Evolutionary conservation across 2,888 invertebrate species (phyloP), one percentile per base, ranked within the genome.

Genomic region (Apotomis turbidana): DNA sequence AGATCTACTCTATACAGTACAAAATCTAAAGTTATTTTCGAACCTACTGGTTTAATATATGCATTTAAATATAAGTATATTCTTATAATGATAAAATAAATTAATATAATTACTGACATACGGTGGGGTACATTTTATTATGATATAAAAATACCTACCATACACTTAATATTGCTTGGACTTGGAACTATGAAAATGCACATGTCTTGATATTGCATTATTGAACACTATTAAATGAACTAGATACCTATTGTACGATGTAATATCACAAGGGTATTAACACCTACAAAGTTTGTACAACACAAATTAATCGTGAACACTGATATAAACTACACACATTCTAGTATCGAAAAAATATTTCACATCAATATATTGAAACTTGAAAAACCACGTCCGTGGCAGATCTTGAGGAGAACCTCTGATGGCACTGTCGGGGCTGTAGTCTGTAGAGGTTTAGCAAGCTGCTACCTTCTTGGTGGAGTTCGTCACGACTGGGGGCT

Each of bases 391-490:
- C 10, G 41, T 5, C 13, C 13, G n/a, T 55, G 9, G 15, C 58
- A 59, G 63, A 63, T 72, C 15, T 63, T 54, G 38, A 0, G n/a
- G 41, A 15, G 49, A 36, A 41, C 27, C 27, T 27, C 27, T 49
- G 10, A 58, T 60, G 36, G 51, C 58, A 46, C 6, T 38, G 67
- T 49, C 51, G 62, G 57, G 63, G 49, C 68, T 60, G 44, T 15
- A 15, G 15, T 15, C 15, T 15, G 15, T 0, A 52, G 44, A 52
- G 66, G 73, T 70, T 84, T 88, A 90, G 80, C 83, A 87, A 6
- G 87, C 89, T 9, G 87, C 77, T 0, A 90, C 84, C 77, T 87
- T 88, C 83, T 88, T 88, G 82, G 87, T 85, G 75, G 77, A 27
- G 80, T 74, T 15, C 13, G 85, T 76, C 6, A 82, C 76, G 64